Base-by-base conservation (phyloP, 2,797 vertebrate genomes). In the Labeo calbasu region DNA sequence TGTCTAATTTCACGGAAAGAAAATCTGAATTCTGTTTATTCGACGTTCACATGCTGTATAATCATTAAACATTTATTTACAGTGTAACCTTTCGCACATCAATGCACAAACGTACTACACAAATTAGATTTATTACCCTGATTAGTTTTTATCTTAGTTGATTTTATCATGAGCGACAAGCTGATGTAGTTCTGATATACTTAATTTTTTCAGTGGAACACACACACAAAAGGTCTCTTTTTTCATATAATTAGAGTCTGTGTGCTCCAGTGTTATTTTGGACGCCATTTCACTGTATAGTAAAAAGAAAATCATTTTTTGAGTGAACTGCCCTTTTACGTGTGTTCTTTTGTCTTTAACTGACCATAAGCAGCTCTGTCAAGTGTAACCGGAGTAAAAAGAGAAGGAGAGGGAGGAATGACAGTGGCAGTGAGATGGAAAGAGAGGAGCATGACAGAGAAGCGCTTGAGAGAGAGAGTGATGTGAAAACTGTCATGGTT, bases 311-410 rank as follows among this genome's bases (percentile, higher is more conserved):
- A 15, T 59, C 1, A 1, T 40, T 21, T 63, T 63, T 19, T 23
- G n/a, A 46, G 4, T 53, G 25, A 53, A 71, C n/a, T 48, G 68
- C 46, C 6, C 12, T 71, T 71, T 71, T 55, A 36, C 61, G 10
- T 40, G 3, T 17, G 9, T 69, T 69, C 2, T 72, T 50, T 81
- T 71, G 84, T 90, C 86, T 53, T 71, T 87, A 78, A 87, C 88
- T 85, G 85, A 84, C 83, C 84, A 79, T 85, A 57, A 81, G 82
- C 79, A 77, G 40, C 66, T 76, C 88, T 89, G 90, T 90, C 91
- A 92, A 88, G 88, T 69, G 83, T 23, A 85, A 40, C 73, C 65
- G 83, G 85, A 86, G 81, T 66, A 77, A 73, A 76, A 59, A 32
- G 51, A 68, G 63, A 78, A 51, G 21, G 57, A 57, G 48, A 55